A percentile compares a stretch with the other conserved stretches of the same genome.
phyloP scores from a whole-genome alignment of 37 sponge, comb jelly and placozoan genomes.

The Halisarca cf. caerulea region DNA sequence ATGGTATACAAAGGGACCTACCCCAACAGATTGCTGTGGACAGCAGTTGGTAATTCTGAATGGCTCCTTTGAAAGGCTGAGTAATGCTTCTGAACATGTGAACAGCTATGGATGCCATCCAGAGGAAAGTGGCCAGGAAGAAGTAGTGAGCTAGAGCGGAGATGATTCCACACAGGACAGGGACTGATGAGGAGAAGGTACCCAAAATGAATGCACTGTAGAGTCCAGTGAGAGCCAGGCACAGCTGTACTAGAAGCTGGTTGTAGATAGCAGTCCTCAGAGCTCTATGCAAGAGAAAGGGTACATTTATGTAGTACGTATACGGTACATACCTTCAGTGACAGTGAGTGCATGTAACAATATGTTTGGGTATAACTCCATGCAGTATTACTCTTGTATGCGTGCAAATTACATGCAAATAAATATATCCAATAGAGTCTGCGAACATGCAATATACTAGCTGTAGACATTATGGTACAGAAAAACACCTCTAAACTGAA shows the following conservation, averaged over 20 bases:
- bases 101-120: conserved; percentile 33
- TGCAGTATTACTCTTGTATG: too few species aligned
- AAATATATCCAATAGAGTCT: too few species aligned
- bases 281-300: too few species aligned
- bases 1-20: neutral
- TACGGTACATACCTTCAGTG: too few species aligned
- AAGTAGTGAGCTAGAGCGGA: conserved; percentile 47
- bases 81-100: conserved; percentile 33
- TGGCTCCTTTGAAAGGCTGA: neutral
- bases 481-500: too few species aligned
- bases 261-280: neutral
- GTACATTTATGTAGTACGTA: too few species aligned
- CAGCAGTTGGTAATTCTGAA: neutral
- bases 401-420: too few species aligned
- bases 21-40: conserved; percentile 29
- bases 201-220: neutral
- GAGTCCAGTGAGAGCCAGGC: neutral
- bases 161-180: conserved; percentile 12
- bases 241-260: neutral
- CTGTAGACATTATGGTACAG: too few species aligned
- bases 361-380: too few species aligned
- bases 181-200: neutral
- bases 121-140: conserved; percentile 36
- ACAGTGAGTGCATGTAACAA: too few species aligned
- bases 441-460: too few species aligned